Evolutionary conservation across 2,113 vertebrate genomes (phyloP).

Genomic region (Dicrurus megarhynchus): DNA sequence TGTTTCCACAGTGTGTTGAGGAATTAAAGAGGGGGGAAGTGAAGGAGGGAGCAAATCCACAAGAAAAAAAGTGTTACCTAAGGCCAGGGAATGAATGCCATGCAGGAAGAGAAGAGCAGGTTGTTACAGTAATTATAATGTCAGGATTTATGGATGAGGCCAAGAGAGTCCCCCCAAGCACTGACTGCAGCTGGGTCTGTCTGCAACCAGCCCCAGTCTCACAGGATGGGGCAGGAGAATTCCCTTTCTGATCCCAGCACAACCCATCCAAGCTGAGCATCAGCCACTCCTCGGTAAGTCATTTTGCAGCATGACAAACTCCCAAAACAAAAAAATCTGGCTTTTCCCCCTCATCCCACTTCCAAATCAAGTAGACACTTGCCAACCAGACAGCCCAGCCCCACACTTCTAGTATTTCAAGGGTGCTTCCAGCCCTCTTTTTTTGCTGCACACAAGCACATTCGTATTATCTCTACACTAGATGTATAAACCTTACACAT

Average conservation of each 20-base stretch:
- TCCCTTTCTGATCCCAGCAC: neutral
- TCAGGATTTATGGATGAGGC: neutral
- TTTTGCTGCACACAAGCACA: neutral
- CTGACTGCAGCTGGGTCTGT: neutral
- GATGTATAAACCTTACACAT: neutral
- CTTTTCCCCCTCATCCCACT: accelerated
- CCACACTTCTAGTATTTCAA: neutral
- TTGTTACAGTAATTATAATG: neutral
- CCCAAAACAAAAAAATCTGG: neutral
- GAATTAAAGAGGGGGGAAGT: neutral
- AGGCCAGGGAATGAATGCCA: neutral
- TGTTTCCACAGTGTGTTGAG: neutral
- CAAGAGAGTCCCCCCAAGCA: neutral
- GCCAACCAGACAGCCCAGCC: neutral
- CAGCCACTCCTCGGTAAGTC: neutral
- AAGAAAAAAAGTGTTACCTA: neutral
- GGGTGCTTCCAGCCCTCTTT: neutral
- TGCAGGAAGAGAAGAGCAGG: neutral
- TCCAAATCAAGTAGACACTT: neutral
- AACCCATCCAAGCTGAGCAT: neutral
- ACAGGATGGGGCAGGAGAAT: neutral
- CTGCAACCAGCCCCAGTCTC: neutral
- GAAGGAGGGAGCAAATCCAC: neutral
- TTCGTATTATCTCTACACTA: neutral
- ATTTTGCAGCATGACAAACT: neutral